Percentiles rank a stretch among this genome's conserved stretches.
Conservation (phyloP, 2,888 invertebrate genomes). For the Diplazon laetatorius region DNA sequence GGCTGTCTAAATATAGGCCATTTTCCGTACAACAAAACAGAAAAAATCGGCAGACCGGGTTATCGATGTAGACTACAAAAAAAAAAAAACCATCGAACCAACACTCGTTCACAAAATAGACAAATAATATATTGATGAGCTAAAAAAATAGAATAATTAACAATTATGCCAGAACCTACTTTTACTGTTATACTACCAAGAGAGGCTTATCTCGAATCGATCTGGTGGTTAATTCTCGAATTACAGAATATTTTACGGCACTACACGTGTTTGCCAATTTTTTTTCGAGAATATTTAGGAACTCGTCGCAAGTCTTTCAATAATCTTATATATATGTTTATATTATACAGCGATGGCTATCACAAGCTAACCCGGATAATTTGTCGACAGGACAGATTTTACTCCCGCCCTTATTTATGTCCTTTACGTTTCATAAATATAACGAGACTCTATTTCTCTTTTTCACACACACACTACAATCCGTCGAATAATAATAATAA, state of each 20-base stretch:
- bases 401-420: slow-evolving; percentile 6
- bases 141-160: no score
- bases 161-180: no score
- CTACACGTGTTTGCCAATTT: background rate
- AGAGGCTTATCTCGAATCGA: no score
- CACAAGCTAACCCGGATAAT: slow-evolving; percentile 32
- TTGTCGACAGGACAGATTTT: slow-evolving; percentile 36
- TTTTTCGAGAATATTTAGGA: background rate
- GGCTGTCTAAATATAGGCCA: no score
- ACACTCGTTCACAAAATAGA: no score
- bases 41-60: no score
- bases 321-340: background rate
- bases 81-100: no score
- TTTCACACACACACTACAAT: background rate
- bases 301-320: background rate
- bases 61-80: no score
- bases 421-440: slow-evolving; percentile 44
- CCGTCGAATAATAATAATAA: slow-evolving; percentile 40
- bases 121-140: no score
- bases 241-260: background rate
- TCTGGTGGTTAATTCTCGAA: no score
- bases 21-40: no score
- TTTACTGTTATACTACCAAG: no score
- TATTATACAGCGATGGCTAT: background rate
- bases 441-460: slow-evolving; percentile 25